Percentiles rank a stretch among this genome's conserved stretches.
Conservation (phyloP, 2,113 vertebrate species). For the Trogon surrucura region DNA sequence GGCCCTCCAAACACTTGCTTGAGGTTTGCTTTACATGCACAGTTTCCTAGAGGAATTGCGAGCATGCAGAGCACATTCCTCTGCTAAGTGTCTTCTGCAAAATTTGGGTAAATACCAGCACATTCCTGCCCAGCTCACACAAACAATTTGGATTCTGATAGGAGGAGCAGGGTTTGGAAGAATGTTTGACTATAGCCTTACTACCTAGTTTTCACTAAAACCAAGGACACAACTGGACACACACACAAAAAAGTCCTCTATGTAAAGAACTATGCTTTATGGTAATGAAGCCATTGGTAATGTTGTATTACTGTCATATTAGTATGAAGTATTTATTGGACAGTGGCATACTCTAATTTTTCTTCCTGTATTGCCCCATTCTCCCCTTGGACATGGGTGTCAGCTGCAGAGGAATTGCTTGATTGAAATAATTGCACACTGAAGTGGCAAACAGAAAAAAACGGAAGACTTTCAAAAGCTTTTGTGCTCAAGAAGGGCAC, state of each 20-base stretch:
- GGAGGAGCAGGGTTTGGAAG: neutral
- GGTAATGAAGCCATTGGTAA: neutral
- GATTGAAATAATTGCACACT: neutral
- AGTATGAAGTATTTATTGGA: neutral
- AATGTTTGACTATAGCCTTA: neutral
- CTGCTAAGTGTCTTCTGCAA: neutral
- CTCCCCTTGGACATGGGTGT: neutral
- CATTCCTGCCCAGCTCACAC: conserved; percentile 27
- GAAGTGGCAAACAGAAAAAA: neutral
- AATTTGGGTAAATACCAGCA: conserved; percentile 21
- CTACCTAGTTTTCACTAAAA: neutral
- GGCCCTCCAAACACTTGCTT: neutral
- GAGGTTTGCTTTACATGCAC: neutral
- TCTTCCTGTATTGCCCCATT: neutral
- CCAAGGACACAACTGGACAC: neutral
- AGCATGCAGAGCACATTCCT: conserved; percentile 26
- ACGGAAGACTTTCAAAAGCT: neutral
- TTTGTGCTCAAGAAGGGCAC: neutral
- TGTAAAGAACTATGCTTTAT: neutral
- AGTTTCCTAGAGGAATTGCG: neutral
- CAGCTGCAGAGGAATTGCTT: neutral
- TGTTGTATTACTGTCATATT: neutral
- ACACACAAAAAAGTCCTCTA: neutral
- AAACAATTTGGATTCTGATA: neutral
- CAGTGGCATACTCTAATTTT: neutral